These are phyloP conservation scores for Paraplagusia blochii DNA, from an alignment of 2,113 vertebrate species.

Conservation along the genomic window DNA sequence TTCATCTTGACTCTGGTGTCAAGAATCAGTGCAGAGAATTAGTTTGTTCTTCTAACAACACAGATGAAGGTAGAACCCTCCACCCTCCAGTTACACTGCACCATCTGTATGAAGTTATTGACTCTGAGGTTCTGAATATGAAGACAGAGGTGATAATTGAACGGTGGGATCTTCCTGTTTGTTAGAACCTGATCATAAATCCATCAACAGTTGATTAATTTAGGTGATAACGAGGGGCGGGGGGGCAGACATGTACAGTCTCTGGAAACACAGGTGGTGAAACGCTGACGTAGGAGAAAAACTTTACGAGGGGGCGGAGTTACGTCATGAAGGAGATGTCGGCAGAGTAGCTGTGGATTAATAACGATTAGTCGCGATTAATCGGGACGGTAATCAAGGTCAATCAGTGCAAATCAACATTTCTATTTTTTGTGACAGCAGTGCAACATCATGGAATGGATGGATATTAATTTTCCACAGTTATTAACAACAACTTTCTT, in stretches of 20 bases:
- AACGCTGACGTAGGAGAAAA: conserved; percentile 34
- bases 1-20: too few species aligned
- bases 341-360: too few species aligned
- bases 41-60: too few species aligned
- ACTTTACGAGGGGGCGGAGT: conserved; percentile 27
- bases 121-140: too few species aligned
- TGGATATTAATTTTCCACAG: too few species aligned
- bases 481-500: background rate
- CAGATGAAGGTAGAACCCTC: background rate
- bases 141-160: conserved; percentile 55
- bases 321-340: conserved; percentile 37
- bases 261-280: conserved; percentile 19
- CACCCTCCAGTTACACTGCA: conserved; percentile 12
- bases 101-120: conserved; percentile 38
- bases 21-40: too few species aligned
- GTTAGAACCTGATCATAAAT: conserved; percentile 50
- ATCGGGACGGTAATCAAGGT: too few species aligned
- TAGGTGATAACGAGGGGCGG: conserved; percentile 26
- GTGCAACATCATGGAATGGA: too few species aligned
- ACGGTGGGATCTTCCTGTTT: conserved; percentile 25
- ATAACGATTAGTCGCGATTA: too few species aligned
- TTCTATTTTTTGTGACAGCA: too few species aligned
- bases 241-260: conserved; percentile 46
- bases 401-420: too few species aligned
- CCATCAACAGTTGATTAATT: conserved; percentile 55